Evolutionary conservation across 2,797 vertebrate species (phyloP), one percentile per base, ranked within the genome.

Genomic region (Orestias chungarensis): DNA sequence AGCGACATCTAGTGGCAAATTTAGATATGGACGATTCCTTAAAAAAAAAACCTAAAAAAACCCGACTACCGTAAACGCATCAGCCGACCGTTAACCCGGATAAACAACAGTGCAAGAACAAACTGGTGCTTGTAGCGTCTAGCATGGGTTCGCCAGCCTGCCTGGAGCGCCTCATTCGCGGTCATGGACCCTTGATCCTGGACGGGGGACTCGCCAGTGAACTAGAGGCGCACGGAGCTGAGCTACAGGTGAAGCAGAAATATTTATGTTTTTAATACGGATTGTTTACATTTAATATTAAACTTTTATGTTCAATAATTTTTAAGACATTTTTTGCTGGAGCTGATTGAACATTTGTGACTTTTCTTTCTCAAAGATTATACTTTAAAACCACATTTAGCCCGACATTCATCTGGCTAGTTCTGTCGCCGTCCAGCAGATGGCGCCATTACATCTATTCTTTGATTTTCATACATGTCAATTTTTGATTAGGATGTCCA

Each of bases 141-240:
- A 61, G 29, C 11, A 92, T 91, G 92, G 70, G 1, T 57, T 86
- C 83, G 1, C 23, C 79, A 4, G 55, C 40, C 68, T 49, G 3
- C 23, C 73, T 92, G 0, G 75, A 29, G 61, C 59, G 52, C 1
- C 69, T 74, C 46, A 70, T 84, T 80, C 43, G 33, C 3, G 65
- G 80, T 15, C 71, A 80, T 6, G 74, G 29, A 47, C 90, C 86
- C 0, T n/a, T 94, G 1, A 89, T 96, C 75, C 55, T 96, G 76
- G 95, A 96, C 57, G 95, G 95, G 2, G 95, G 95, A 50, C 79
- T 96, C 5, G 90, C 94, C 46, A 95, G 95, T 64, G 94, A 96
- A 29, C 86, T 96, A 27, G 95, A 95, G 68, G 91, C 90, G 6
- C 89, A 90, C 69, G 95, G 95, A 62, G 73, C 85, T 47, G 66